Evolutionary conservation across 2,797 vertebrate genomes (phyloP).

Genomic region (Trachurus trachurus): DNA sequence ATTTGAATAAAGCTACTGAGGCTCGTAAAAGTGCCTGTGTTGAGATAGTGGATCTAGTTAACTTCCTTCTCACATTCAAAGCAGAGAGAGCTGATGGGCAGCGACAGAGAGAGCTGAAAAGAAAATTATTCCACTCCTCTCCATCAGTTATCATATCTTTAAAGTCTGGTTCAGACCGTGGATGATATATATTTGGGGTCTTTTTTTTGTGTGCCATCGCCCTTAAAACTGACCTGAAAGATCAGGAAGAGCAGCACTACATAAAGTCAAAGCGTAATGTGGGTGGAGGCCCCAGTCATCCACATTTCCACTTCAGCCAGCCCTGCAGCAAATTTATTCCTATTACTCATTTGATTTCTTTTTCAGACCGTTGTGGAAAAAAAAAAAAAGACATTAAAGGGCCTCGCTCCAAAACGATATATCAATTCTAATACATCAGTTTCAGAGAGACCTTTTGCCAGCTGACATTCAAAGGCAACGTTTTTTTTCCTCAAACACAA

Average conservation of each 20-base stretch:
- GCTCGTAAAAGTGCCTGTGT: slow-evolving; percentile 71
- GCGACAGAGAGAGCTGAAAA: slow-evolving; percentile 7
- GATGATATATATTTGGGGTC: neutral
- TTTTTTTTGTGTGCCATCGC: slow-evolving; percentile 8
- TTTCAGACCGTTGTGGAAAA: neutral
- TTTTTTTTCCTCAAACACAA: slow-evolving; percentile 3
- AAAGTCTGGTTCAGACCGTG: slow-evolving; percentile 6
- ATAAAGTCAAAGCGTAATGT: slow-evolving; percentile 3
- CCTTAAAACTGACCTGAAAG: slow-evolving; percentile 22
- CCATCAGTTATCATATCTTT: slow-evolving; percentile 17
- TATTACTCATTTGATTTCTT: slow-evolving; percentile 17
- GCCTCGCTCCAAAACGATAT: slow-evolving; percentile 13
- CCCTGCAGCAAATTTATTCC: slow-evolving; percentile 29
- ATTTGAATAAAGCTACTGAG: slow-evolving; percentile 70
- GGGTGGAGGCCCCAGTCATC: slow-evolving; percentile 21
- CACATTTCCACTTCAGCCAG: slow-evolving; percentile 5
- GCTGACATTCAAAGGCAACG: slow-evolving; percentile 20
- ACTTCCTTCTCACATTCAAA: slow-evolving; percentile 51
- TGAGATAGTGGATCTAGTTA: slow-evolving; percentile 65
- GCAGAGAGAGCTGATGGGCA: slow-evolving; percentile 10
- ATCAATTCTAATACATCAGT: slow-evolving; percentile 19
- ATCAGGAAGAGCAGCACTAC: neutral
- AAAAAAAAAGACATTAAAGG: neutral
- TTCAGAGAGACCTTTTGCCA: slow-evolving; percentile 7
- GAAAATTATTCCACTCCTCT: slow-evolving; percentile 1